These are phyloP conservation scores for Phyllopteryx taeniolatus DNA, from an alignment of 2,113 vertebrate species.

Conservation along the genomic window DNA sequence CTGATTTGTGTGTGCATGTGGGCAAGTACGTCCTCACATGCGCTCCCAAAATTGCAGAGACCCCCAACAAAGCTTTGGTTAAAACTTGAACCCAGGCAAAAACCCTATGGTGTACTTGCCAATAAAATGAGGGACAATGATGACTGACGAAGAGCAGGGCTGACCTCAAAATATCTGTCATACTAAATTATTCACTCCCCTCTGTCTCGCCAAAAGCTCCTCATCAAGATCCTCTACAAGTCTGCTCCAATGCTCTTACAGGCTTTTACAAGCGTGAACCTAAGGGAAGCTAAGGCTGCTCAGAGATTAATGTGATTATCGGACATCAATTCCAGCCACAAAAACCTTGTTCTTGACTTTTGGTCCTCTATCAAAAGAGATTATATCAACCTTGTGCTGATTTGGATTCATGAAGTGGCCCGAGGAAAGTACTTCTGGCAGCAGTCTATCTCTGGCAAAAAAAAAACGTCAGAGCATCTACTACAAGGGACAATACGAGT, in stretches of 20 bases:
- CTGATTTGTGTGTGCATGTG: background rate
- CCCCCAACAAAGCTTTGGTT: background rate
- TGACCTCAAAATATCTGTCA: constrained; percentile 1
- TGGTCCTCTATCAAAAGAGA: background rate
- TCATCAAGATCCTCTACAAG: background rate
- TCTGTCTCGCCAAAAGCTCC: background rate
- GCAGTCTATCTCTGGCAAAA: constrained; percentile 43
- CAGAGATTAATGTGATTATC: background rate
- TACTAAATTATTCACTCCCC: background rate
- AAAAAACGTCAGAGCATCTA: constrained; percentile 56
- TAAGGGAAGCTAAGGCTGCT: constrained; percentile 5
- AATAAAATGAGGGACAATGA: background rate
- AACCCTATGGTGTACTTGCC: background rate
- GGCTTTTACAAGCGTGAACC: background rate
- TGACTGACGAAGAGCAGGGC: background rate
- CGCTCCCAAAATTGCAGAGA: background rate
- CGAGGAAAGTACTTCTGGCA: constrained; percentile 36
- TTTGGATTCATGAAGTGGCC: background rate
- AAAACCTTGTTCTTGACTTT: background rate
- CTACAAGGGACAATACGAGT: constrained; percentile 24
- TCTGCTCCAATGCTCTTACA: background rate
- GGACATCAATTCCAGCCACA: background rate
- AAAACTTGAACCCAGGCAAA: background rate
- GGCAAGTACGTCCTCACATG: background rate
- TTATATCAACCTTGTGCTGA: background rate